These are phyloP conservation scores for Brachypalpus laphriformis DNA, from an alignment of 2,888 invertebrate species.

Conservation along the genomic window DNA sequence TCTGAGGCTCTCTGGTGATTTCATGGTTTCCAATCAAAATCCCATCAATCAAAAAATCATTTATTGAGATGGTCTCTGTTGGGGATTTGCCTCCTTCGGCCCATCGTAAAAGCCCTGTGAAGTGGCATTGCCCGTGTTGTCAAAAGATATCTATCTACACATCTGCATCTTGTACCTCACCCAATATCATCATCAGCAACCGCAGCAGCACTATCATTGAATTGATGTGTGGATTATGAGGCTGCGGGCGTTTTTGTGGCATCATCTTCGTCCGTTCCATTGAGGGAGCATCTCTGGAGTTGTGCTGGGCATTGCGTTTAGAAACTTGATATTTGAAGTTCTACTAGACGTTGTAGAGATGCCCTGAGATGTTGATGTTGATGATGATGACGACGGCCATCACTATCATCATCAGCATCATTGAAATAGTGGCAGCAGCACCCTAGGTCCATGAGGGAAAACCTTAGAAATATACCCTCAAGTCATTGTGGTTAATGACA, in stretches of 20 bases:
- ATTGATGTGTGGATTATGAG: conserved; percentile 57
- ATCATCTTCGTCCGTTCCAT: conserved; percentile 6
- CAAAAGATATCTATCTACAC: conserved; percentile 27
- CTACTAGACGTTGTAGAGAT: background rate
- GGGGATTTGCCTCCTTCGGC: background rate
- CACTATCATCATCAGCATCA: conserved; percentile 8
- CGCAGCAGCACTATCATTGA: conserved; percentile 25
- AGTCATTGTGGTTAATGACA: conserved; percentile 62
- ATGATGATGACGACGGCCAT: conserved; percentile 42
- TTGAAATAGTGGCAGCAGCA: conserved; percentile 28
- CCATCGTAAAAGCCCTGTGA: conserved; percentile 20
- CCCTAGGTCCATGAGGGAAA: conserved; percentile 1
- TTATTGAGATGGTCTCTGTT: conserved; percentile 43
- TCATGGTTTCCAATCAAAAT: conserved; percentile 64
- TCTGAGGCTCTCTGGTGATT: conserved; percentile 8
- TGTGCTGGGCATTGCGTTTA: background rate
- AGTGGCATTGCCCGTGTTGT: conserved; percentile 35
- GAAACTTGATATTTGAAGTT: background rate
- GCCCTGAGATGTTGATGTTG: conserved; percentile 15
- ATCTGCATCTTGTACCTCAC: conserved; percentile 23
- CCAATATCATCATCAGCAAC: conserved; percentile 19
- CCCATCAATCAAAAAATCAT: conserved; percentile 66
- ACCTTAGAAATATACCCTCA: conserved; percentile 33
- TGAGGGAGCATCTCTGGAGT: background rate
- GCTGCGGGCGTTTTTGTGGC: conserved; percentile 49